These are phyloP conservation scores for Castor canadensis DNA, from an alignment of 2,113 vertebrate species.

Conservation along the genomic window DNA sequence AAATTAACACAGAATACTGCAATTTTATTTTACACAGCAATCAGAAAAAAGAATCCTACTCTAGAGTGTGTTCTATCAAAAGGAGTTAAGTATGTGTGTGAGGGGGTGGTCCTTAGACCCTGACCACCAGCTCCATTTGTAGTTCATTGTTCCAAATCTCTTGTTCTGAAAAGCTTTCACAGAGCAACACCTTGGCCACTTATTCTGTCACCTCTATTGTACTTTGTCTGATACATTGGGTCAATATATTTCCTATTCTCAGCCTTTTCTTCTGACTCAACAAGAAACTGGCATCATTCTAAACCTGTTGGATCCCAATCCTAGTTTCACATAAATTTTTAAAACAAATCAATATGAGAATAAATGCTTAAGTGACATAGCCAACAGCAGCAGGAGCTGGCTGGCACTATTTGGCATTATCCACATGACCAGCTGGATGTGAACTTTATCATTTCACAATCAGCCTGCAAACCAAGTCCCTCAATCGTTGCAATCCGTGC, in stretches of 20 bases:
- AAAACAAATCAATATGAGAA: slow-evolving; percentile 58
- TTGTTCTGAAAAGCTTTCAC: slow-evolving; percentile 68
- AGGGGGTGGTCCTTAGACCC: slow-evolving; percentile 16
- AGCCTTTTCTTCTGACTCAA: slow-evolving; percentile 79
- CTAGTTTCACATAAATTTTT: slow-evolving; percentile 74
- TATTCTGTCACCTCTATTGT: slow-evolving; percentile 70
- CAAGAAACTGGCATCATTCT: slow-evolving; percentile 78
- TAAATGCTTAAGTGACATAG: slow-evolving; percentile 79
- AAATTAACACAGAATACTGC: background rate
- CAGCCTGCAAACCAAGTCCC: slow-evolving; percentile 65
- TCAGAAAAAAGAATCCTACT: background rate
- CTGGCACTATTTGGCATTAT: slow-evolving; percentile 66
- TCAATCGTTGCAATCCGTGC: slow-evolving; percentile 69
- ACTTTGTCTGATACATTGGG: slow-evolving; percentile 80
- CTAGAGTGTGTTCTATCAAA: slow-evolving; percentile 24
- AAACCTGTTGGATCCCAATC: slow-evolving; percentile 79
- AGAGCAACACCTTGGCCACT: slow-evolving; percentile 58
- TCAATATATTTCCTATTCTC: slow-evolving; percentile 82
- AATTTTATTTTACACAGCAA: slow-evolving; percentile 19
- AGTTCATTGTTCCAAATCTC: slow-evolving; percentile 66
- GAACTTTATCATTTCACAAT: slow-evolving; percentile 76
- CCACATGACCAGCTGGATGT: slow-evolving; percentile 73
- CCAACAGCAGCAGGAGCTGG: slow-evolving; percentile 77
- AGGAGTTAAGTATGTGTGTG: slow-evolving; percentile 27
- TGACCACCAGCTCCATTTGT: slow-evolving; percentile 50